Evolutionary conservation across 2,113 vertebrate species (phyloP).

Genomic region (Perccottus glenii): DNA sequence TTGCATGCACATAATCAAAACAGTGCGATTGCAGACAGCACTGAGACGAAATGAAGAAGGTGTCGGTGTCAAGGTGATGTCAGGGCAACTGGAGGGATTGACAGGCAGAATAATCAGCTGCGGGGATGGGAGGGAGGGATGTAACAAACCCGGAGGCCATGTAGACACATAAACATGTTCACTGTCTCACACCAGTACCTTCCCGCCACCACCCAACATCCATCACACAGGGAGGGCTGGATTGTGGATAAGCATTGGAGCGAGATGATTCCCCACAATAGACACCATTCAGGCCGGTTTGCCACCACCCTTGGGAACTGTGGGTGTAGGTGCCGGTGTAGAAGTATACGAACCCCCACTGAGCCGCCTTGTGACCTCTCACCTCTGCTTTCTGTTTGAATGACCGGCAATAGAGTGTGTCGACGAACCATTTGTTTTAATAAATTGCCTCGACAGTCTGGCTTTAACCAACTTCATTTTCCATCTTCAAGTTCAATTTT

Average conservation of each 20-base stretch:
- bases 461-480: constrained; percentile 35
- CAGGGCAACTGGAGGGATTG: constrained; percentile 29
- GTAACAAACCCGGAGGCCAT: constrained; percentile 36
- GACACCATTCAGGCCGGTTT: constrained; percentile 59
- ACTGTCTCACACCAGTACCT: constrained; percentile 31
- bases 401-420: constrained; percentile 11
- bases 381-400: constrained; percentile 11
- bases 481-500: constrained; percentile 56
- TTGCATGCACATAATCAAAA: constrained; percentile 47
- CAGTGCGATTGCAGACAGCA: background rate
- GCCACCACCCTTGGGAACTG: constrained; percentile 67
- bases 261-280: constrained; percentile 70
- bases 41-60: constrained; percentile 52
- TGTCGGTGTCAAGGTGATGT: constrained; percentile 64
- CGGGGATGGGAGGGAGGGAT: constrained; percentile 9
- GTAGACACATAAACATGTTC: constrained; percentile 39
- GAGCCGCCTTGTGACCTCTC: constrained; percentile 10
- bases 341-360: constrained; percentile 10
- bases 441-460: constrained; percentile 18
- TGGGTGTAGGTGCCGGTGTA: constrained; percentile 22
- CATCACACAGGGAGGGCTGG: constrained; percentile 51
- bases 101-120: constrained; percentile 54
- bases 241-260: constrained; percentile 69
- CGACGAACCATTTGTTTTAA: constrained; percentile 40
- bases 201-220: constrained; percentile 50